Conservation (phyloP, 2,113 vertebrate genomes). For the Nannospalax galili region DNA sequence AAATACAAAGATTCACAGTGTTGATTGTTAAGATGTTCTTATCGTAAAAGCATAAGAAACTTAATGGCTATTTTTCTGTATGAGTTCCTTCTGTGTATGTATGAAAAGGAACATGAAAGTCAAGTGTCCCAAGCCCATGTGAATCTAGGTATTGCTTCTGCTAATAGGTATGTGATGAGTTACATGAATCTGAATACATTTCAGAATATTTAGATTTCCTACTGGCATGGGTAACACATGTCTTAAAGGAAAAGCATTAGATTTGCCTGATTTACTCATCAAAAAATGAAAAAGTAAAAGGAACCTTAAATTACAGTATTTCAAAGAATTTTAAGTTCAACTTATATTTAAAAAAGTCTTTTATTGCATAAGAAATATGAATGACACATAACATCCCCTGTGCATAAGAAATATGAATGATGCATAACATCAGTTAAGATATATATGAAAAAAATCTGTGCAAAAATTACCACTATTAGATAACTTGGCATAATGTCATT, state of each 20-base stretch:
- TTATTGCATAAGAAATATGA: too few relatives aligned
- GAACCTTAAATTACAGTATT: not conserved
- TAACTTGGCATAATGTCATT: not conserved
- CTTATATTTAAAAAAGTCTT: too few relatives aligned
- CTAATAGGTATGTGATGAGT: not conserved
- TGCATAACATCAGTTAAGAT: not conserved
- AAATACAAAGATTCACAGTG: not conserved
- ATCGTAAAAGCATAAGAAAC: constrained; percentile 19
- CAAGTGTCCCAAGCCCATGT: not conserved
- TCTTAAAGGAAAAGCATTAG: not conserved
- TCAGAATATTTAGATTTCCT: not conserved
- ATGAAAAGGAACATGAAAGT: constrained; percentile 18
- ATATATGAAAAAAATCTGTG: not conserved
- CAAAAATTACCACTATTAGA: not conserved
- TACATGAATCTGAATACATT: not conserved
- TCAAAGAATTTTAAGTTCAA: not conserved
- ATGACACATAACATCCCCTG: too few relatives aligned
- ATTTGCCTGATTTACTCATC: not conserved
- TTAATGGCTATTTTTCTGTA: constrained; percentile 9
- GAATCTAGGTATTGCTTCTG: not conserved
- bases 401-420: too few relatives aligned
- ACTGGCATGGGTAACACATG: not conserved
- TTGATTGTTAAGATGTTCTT: not conserved
- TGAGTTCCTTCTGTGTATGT: constrained; percentile 10
- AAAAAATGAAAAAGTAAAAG: not conserved